These are phyloP conservation scores for Chironex yamaguchii DNA, from an alignment of 30 jellyfish, hydroid and myxozoan genomes.

Conservation along the genomic window DNA sequence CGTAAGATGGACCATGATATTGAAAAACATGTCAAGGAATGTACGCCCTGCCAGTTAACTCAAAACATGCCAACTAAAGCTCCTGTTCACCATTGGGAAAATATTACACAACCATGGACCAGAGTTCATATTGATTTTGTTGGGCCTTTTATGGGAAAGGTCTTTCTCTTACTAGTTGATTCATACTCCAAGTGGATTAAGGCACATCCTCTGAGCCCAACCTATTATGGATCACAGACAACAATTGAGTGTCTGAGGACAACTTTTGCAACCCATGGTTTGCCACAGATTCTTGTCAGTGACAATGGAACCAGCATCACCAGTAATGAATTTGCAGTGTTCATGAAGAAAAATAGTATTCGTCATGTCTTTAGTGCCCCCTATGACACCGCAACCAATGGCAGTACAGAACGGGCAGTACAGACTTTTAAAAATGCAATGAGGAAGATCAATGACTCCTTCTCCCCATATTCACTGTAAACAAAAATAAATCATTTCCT, in stretches of 20 bases:
- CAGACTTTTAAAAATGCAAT: slow-evolving; percentile 20
- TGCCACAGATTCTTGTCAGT: slow-evolving; percentile 40
- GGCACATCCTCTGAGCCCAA: slow-evolving; percentile 3
- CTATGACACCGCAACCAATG: slow-evolving; percentile 73
- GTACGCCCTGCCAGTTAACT: slow-evolving; percentile 21
- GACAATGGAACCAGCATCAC: slow-evolving; percentile 56
- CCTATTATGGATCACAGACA: not conserved
- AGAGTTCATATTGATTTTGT: slow-evolving; percentile 39
- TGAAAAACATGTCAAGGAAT: not conserved
- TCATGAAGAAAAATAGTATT: slow-evolving; percentile 4
- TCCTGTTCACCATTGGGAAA: slow-evolving; percentile 25
- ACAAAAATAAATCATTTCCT: not conserved
- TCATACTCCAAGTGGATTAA: slow-evolving; percentile 58
- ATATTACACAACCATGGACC: slow-evolving; percentile 26
- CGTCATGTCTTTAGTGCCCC: slow-evolving; percentile 60
- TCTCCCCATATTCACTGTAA: not conserved
- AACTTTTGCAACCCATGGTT: slow-evolving; percentile 9
- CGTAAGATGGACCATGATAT: slow-evolving; percentile 14
- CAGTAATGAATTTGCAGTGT: slow-evolving; percentile 21
- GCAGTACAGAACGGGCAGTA: slow-evolving; percentile 55
- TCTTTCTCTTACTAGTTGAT: slow-evolving; percentile 12
- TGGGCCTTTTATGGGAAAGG: slow-evolving; percentile 50
- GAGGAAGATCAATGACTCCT: slow-evolving; percentile 22
- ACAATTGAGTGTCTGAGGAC: slow-evolving; percentile 19
- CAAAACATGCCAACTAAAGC: slow-evolving; percentile 12